These are phyloP conservation scores for Menidia beryllina DNA, from an alignment of 2,113 vertebrate species.

Conservation along the genomic window DNA sequence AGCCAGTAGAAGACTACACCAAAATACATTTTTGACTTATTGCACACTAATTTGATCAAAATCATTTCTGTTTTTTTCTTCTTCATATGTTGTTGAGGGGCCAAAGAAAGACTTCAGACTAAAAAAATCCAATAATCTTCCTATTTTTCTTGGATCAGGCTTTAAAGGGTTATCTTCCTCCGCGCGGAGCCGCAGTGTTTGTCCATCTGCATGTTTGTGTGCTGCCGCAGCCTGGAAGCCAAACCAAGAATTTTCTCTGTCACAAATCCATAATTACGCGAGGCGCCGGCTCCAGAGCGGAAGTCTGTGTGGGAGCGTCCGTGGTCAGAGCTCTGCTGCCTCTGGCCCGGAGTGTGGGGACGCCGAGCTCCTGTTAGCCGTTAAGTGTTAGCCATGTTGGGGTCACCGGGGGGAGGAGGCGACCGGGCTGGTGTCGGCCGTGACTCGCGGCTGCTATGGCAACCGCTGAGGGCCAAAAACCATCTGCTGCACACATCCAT, in stretches of 20 bases:
- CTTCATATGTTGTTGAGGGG: too few species aligned
- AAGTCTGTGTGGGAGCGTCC: too few species aligned
- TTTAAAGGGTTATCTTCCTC: background rate
- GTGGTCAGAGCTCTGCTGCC: constrained; percentile 11
- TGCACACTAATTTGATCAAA: too few species aligned
- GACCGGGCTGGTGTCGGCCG: constrained; percentile 23
- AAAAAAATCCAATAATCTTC: too few species aligned
- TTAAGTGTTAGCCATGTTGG: constrained; percentile 57
- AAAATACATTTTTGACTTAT: too few species aligned
- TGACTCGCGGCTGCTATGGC: constrained; percentile 74
- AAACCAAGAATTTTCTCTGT: background rate
- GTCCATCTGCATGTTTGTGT: background rate
- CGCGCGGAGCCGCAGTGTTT: background rate
- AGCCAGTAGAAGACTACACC: too few species aligned
- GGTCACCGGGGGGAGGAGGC: constrained; percentile 39
- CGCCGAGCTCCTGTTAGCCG: constrained; percentile 47
- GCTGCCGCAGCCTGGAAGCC: background rate
- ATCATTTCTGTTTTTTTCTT: too few species aligned
- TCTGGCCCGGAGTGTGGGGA: constrained; percentile 46
- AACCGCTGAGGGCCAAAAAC: constrained; percentile 57
- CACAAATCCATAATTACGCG: background rate
- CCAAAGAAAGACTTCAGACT: too few species aligned
- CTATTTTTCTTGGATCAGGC: too few species aligned
- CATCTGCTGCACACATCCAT: constrained; percentile 60
- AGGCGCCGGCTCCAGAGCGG: too few species aligned